Base-by-base conservation (phyloP, 2,888 invertebrate genomes). In the Parnassius glacialis region DNA sequence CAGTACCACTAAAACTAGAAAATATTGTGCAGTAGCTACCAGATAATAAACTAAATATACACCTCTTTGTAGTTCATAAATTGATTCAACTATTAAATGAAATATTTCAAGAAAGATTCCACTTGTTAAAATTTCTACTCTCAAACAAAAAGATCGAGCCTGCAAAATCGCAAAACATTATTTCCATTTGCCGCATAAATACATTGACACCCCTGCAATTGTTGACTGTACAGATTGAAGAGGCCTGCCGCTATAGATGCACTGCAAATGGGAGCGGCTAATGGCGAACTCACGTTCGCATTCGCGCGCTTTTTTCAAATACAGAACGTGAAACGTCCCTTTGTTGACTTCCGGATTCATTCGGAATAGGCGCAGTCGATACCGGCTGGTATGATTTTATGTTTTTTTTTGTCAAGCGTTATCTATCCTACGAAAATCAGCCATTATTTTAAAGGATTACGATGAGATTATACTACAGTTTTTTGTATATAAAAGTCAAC, bases 141-240 rank as follows among this genome's bases (percentile, higher is more conserved):
- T 25, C 60, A 50, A 50, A 60, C 43, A 13, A 54, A 20, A 62
- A 54, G 44, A 45, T 48, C n/a, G n/a, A 20, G 44, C 11, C 25
- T 52, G 25, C 9, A 16, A 58, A 45, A 34, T 45, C n/a, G 13
- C 43, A 10, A 45, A 13, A 44, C 57, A 57, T 57, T 44, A 52
- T 51, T 43, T 13, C 9, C 12, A 10, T 54, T 60, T 41, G 43
- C 20, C 34, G 20, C n/a, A 50, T 44, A 54, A 53, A 60, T 10
- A 5, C 25, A 45, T 64, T 53, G 68, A 52, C 71, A 72, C 56
- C 73, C 73, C 73, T 74, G 73, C 74, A 71, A 87, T 88, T 86
- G 87, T 89, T 84, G 81, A 83, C 81, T 80, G 75, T 82, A 83
- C 79, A 85, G 84, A 90, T 88, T 88, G 89, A 89, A 90, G 89